Base-by-base conservation (phyloP, 2,797 vertebrate genomes). In the Gallinago stenura region DNA sequence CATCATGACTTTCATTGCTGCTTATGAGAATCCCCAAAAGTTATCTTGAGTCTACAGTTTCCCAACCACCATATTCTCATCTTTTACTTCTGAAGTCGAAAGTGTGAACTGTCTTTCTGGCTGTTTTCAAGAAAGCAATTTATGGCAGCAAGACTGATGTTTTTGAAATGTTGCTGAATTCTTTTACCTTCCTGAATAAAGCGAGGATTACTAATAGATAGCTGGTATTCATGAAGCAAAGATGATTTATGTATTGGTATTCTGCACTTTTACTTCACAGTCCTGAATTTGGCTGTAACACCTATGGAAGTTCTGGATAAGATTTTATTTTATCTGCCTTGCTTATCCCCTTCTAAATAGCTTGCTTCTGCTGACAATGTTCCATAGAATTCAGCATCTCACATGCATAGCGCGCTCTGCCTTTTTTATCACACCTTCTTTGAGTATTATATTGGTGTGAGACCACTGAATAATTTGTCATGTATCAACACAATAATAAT, bases 121-220 rank as follows among this genome's bases (percentile, higher is more conserved):
- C 56, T 80, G n/a, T n/a, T 93, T 51, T 68, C 51, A 39, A 39
- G 69, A 81, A 83, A 94, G 69, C 28, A 68, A 1, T 9, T 80
- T 65, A 58, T 46, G 65, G 24, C 87, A 86, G 41, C 28, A 28
- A 78, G 48, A 15, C 50, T 12, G 30, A 71, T 88, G 50, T 66
- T 91, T 88, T 64, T 86, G 81, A 86, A 81, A 90, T 56, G 61
- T 62, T 62, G 51, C n/a, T 66, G 80, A 66, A 77, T 88, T 69
- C 20, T 35, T 87, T 72, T 46, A 41, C 73, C 25, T 84, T 69
- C 18, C 61, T 58, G 33, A 91, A 45, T 61, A 46, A 81, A 70
- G 61, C 68, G 41, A 89, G 18, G 62, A 41, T 83, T 93, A 57
- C 69, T 89, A 78, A 75, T 81, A 92, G 57, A 15, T 68, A 24